Evolutionary conservation across 1,140 invertebrate species (phyloP).

Genomic region (Cyclargus thomasi): DNA sequence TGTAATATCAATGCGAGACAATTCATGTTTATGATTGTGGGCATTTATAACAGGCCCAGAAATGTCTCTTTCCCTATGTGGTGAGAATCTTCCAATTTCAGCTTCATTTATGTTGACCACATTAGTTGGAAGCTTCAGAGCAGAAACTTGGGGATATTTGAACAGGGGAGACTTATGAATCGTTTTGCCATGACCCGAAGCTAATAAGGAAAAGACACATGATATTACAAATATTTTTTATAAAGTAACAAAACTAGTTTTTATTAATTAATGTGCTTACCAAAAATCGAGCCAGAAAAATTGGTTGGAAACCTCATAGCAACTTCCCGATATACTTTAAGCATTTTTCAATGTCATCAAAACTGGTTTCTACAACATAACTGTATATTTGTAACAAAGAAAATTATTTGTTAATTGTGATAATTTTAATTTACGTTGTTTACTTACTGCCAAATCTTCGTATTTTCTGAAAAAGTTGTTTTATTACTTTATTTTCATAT

Average conservation of each 20-base stretch:
- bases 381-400: not conserved
- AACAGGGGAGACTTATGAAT: slow-evolving; percentile 49
- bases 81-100: slow-evolving; percentile 80
- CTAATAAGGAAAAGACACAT: slow-evolving; percentile 9
- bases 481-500: not conserved
- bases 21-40: slow-evolving; percentile 44
- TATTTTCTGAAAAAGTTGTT: not conserved
- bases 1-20: slow-evolving; percentile 56
- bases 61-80: slow-evolving; percentile 78
- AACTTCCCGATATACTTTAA: slow-evolving; percentile 5
- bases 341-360: slow-evolving; percentile 4
- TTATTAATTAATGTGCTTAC: not conserved
- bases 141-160: slow-evolving; percentile 57
- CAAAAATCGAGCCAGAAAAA: not conserved
- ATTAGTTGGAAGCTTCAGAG: slow-evolving; percentile 66
- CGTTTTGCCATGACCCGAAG: slow-evolving; percentile 38
- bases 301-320: not conserved
- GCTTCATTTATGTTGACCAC: slow-evolving; percentile 76
- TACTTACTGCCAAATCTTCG: too few species aligned
- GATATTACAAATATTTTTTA: not conserved
- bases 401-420: not conserved
- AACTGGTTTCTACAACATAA: not conserved
- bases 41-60: slow-evolving; percentile 75
- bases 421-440: too few species aligned
- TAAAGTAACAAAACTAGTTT: not conserved